phyloP scores from a whole-genome alignment of 1,140 invertebrate genomes.

The Cotesia typhae region DNA sequence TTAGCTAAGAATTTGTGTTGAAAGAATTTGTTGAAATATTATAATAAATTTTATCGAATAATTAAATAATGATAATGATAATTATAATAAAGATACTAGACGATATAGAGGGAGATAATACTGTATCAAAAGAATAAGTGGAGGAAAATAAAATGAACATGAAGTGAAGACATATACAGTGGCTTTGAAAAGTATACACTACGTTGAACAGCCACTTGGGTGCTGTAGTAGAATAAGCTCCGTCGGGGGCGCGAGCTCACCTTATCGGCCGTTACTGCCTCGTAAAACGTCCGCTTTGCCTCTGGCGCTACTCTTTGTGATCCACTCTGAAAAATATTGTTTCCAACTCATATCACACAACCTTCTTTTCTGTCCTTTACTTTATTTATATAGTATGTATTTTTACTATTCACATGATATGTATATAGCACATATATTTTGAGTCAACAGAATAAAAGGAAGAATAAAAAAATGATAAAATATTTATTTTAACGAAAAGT shows the following conservation, averaged over 20 bases:
- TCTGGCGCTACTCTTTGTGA: slow-evolving; percentile 44
- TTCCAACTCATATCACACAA: slow-evolving; percentile 27
- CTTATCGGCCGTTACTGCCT: slow-evolving; percentile 68
- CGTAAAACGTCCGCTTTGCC: slow-evolving; percentile 62
- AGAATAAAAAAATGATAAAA: no score
- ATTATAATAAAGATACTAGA: not conserved
- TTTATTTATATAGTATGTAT: slow-evolving; percentile 1
- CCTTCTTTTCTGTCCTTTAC: not conserved
- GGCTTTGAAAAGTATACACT: slow-evolving; percentile 38
- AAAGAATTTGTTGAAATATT: not conserved
- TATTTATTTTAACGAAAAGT: no score
- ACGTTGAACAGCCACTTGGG: slow-evolving; percentile 63
- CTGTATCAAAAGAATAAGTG: slow-evolving; percentile 5
- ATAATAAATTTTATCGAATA: not conserved
- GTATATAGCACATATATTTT: no score
- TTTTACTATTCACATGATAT: not conserved
- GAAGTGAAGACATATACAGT: slow-evolving; percentile 38
- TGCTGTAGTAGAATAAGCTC: slow-evolving; percentile 62
- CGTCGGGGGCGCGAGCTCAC: slow-evolving; percentile 59
- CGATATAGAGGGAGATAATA: slow-evolving; percentile 1
- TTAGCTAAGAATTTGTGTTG: slow-evolving; percentile 21
- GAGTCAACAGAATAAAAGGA: no score
- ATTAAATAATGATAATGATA: slow-evolving; percentile 1
- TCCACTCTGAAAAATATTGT: slow-evolving; percentile 36
- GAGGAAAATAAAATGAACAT: slow-evolving; percentile 23